A percentile compares a stretch with the other conserved stretches of the same genome.
phyloP scores from a whole-genome alignment of 2,888 invertebrate genomes.

The Hydrotaea cyrtoneurina region DNA sequence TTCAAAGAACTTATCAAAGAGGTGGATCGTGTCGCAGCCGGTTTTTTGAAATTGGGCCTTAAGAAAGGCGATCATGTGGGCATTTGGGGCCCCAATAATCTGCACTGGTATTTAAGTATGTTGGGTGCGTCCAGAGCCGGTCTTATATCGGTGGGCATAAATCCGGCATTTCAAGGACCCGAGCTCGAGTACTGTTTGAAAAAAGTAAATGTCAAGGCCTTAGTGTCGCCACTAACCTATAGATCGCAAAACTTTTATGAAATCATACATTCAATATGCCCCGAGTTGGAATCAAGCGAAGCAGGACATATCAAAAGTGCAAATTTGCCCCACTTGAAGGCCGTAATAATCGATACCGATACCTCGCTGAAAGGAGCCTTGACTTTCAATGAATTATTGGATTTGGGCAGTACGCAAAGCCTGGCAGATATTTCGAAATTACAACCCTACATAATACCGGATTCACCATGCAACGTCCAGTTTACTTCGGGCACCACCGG shows the following conservation, averaged over 20 bases:
- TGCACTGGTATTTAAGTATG: constrained; percentile 88
- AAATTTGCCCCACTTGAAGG: constrained; percentile 82
- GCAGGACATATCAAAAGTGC: constrained; percentile 81
- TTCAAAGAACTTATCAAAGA: constrained; percentile 82
- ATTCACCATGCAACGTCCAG: constrained; percentile 88
- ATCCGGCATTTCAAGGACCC: constrained; percentile 86
- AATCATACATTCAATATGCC: constrained; percentile 84
- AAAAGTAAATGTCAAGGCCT: constrained; percentile 86
- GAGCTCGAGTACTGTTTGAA: constrained; percentile 88
- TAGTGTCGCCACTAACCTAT: constrained; percentile 85
- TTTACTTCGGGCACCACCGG: constrained; percentile 93
- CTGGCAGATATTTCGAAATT: constrained; percentile 72
- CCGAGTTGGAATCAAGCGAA: constrained; percentile 81
- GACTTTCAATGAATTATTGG: constrained; percentile 80
- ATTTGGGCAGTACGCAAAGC: constrained; percentile 69
- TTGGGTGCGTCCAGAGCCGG: constrained; percentile 88
- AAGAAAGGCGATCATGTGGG: constrained; percentile 88
- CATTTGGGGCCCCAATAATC: constrained; percentile 89
- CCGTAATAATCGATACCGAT: constrained; percentile 83
- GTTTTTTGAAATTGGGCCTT: constrained; percentile 86
- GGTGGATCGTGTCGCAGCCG: constrained; percentile 86
- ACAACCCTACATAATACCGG: constrained; percentile 84
- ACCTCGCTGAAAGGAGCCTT: constrained; percentile 80
- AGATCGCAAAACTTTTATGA: constrained; percentile 86
- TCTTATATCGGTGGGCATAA: constrained; percentile 87